Base-by-base conservation (phyloP, 2,888 invertebrate species). In the Platypus cylindrus region DNA sequence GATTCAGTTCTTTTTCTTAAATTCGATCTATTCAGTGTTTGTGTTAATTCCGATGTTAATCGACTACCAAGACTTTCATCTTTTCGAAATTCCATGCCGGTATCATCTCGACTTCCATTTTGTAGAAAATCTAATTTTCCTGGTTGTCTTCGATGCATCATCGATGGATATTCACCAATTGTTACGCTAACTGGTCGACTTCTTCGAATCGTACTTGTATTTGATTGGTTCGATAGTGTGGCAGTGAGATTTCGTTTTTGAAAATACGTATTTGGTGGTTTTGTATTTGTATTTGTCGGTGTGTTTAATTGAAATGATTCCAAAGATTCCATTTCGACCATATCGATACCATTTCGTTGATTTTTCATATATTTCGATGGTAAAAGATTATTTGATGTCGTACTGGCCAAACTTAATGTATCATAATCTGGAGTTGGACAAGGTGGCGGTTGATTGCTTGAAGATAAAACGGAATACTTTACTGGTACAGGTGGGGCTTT, bases 1-100 rank as follows among this genome's bases (percentile, higher is more conserved):
- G 68, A 66, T 58, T 78, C 78, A 59, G 76, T 78, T 63, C 74
- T 72, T 63, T 75, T 76, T 52, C 72, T 73, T 51, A 83, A 66
- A 65, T 83, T 81, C 34, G 83, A 80, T 55, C 82, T 72, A 49
- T 78, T 79, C 40, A 84, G 62, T 4, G 83, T 84, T 38, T 79
- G 71, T 35, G 72, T 75, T 45, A 84, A 63, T 63, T 84, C 83
- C 37, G 75, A 75, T 49, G 81, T 81, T 37, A 84, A 63, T 49
- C 75, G 69, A 50, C 75, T 75, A 11, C 72, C 66, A 32, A 77
- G 71, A 1, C 74, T 69, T 17, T 65, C 66, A 32, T 58, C 45
- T 23, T 40, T 41, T 11, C 39, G 33, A 5, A 5, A 7, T 9
- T n/a, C 17, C 11, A 8, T 12, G 5, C 25, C 18, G 18, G 38